Conservation (phyloP, 2,888 invertebrate species). For the Therioaphis trifolii region DNA sequence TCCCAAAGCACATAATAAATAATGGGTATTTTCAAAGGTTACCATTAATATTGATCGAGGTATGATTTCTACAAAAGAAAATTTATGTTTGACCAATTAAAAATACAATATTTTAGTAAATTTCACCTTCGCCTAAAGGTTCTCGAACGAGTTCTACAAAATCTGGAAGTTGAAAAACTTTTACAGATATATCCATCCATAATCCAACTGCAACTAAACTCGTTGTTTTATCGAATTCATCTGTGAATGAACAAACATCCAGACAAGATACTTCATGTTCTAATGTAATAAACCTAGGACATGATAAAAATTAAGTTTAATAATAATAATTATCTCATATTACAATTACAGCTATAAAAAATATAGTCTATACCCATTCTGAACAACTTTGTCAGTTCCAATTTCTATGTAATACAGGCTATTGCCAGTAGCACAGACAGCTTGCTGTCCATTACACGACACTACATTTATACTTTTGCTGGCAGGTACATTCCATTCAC, state of each 20-base stretch:
- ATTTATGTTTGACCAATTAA: background rate
- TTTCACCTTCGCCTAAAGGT: constrained; percentile 83
- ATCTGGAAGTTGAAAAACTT: constrained; percentile 84
- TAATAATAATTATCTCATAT: background rate
- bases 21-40: constrained; percentile 84
- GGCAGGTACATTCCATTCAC: constrained; percentile 79
- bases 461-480: constrained; percentile 87
- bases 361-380: constrained; percentile 71
- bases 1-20: constrained; percentile 91
- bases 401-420: constrained; percentile 86
- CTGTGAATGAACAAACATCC: constrained; percentile 72
- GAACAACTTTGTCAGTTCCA: constrained; percentile 74
- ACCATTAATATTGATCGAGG: constrained; percentile 96
- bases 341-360: background rate
- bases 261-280: constrained; percentile 96
- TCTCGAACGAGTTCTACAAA: constrained; percentile 86
- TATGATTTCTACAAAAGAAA: constrained; percentile 82
- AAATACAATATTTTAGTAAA: constrained; percentile 26
- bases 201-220: constrained; percentile 90
- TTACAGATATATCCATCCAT: constrained; percentile 96
- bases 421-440: constrained; percentile 88
- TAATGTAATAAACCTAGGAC: constrained; percentile 76
- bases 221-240: constrained; percentile 71
- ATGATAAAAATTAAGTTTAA: background rate
- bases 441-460: constrained; percentile 81